Base-by-base conservation (phyloP, 1,140 invertebrate genomes). In the Dendroctonus valens region DNA sequence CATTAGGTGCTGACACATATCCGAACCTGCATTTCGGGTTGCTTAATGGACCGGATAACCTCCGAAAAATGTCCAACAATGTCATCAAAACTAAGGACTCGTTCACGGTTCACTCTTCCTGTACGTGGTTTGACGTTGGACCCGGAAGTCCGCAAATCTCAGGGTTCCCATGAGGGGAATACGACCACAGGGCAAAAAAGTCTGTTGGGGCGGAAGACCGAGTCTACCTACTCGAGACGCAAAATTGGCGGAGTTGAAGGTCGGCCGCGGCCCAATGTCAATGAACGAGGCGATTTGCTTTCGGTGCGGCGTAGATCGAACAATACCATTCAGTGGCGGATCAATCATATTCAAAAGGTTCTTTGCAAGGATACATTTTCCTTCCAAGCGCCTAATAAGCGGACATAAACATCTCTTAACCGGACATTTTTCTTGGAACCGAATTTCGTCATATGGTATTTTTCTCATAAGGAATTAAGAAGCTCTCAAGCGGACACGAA, bases 191-290 rank as follows among this genome's bases (percentile, higher is more conserved):
- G 7, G 46, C 46, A 48, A 48, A 48, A 48, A 48, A 52, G 42
- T 9, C 42, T 46, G 42, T 4, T 46, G 42, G 12, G 42, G 42
- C 8, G 12, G 42, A 46, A 9, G 42, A 55, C 15, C 9, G 9
- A 12, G 39, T 8, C 42, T 38, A 38, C 50, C 55, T 58, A 59
- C 37, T 58, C 68, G 59, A 69, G 68, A 70, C 73, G 74, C 74
- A 76, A 77, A 77, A 77, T 59, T 46, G 70, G 69, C 62, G 72
- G 71, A 74, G 76, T 78, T 76, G 75, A 78, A 78, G 77, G 77
- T 73, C 77, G 77, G 75, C 75, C 73, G 64, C 9, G 41, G 42
- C 8, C 12, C 67, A 70, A 70, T 76, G 76, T 77, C 75, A 77
- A 77, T 72, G 76, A 70, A 74, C 76, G 68, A 57, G 26, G 26